These are phyloP conservation scores for Germaria angustata DNA, from an alignment of 2,888 invertebrate species.

Conservation along the genomic window DNA sequence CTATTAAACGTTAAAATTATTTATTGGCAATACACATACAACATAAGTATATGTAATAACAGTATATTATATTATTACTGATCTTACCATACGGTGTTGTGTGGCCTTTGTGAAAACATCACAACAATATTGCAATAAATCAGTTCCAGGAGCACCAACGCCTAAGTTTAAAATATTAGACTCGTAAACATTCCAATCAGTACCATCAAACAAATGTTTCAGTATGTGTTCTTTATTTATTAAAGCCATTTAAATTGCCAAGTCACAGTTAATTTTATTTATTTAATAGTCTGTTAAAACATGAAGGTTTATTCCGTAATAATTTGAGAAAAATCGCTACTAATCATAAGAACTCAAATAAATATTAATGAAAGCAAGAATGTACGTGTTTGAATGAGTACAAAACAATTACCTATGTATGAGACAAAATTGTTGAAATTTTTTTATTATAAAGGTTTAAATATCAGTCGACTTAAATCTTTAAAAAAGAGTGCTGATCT, in stretches of 20 bases:
- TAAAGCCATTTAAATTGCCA: slow-evolving; percentile 46
- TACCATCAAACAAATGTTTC: slow-evolving; percentile 81
- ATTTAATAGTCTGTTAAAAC: not conserved
- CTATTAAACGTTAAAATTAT: slow-evolving; percentile 65
- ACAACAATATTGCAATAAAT: slow-evolving; percentile 80
- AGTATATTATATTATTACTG: not conserved
- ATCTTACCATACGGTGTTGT: slow-evolving; percentile 80
- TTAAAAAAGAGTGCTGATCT: no score
- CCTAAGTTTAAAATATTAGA: slow-evolving; percentile 80
- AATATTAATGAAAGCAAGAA: no score
- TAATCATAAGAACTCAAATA: not conserved
- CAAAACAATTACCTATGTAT: not conserved
- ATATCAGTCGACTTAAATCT: no score
- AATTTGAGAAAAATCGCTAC: not conserved
- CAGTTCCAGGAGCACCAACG: slow-evolving; percentile 82
- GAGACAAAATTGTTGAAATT: not conserved
- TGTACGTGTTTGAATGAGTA: not conserved
- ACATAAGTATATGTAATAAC: not conserved
- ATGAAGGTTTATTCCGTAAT: not conserved
- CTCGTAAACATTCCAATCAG: slow-evolving; percentile 81
- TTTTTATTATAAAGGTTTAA: no score
- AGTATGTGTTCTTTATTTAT: slow-evolving; percentile 69
- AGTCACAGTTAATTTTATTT: not conserved
- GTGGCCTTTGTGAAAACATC: slow-evolving; percentile 80
- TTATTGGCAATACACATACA: not conserved